Base-by-base conservation (phyloP, 1,140 invertebrate species). In the Archivesica marissinica region DNA sequence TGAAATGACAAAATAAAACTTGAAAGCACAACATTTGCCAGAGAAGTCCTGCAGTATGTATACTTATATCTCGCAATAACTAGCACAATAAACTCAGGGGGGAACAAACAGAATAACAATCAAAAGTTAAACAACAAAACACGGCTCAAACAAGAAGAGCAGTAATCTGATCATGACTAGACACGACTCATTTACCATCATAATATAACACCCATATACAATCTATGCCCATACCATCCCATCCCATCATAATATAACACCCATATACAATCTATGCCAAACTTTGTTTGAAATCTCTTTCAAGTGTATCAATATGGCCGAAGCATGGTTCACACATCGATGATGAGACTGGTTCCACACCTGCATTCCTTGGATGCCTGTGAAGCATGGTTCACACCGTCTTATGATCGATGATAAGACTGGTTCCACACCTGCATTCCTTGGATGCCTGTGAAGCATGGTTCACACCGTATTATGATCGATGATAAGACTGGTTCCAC, bases 181-280 rank as follows among this genome's bases (percentile, higher is more conserved):
- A 76, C 50, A 33, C 11, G 38, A 76, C 54, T 76, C 74, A 76
- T 59, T 52, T 75, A n/a, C 38, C 50, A n/a, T 54, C 28, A 56
- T 59, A 41, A 56, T 0, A 9, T 23, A 72, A 44, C 68, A 72
- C 59, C 59, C 59, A 64, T 15, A 64, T 17, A n/a, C 33, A 35
- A 35, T 35, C 59, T 35, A 64, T 0, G 59, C 13, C 59, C n/a
- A n/a, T n/a, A n/a, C n/a, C n/a, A n/a, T n/a, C 23, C 41, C 20
- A n/a, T n/a, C 38, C 38, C 50, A n/a, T 54, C 28, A 56, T 59
- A 41, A 56, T 0, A 9, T 23, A 72, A 44, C 68, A 72, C 59
- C 59, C 59, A 64, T 15, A 64, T 17, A n/a, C 33, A 35, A 35
- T 35, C 59, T 35, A 64, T 0, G 59, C 13, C 59, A 64, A 64